A percentile compares a stretch with the other conserved stretches of the same genome.
Evolutionary conservation across 1,140 invertebrate genomes (phyloP).

Genomic region (Adoxophyes honmai): DNA sequence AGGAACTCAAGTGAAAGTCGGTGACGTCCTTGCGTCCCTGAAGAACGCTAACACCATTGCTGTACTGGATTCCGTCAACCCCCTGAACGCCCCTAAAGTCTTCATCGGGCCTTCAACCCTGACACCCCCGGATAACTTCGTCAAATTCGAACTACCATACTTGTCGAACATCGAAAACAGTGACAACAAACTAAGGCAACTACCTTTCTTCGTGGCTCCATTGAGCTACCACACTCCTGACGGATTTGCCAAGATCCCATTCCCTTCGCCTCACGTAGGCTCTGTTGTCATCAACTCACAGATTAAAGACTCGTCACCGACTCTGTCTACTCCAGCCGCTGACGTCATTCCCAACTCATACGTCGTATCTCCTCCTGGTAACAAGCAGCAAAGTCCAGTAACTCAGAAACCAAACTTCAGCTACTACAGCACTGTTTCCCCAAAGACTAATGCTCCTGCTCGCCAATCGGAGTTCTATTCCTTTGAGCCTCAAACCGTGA

Average conservation of each 20-base stretch:
- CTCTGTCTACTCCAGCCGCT: conserved; percentile 21
- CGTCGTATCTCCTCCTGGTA: conserved; percentile 28
- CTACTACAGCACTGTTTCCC: conserved; percentile 57
- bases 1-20: conserved; percentile 76
- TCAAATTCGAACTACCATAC: conserved; percentile 90
- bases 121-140: conserved; percentile 82
- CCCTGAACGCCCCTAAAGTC: conserved; percentile 81
- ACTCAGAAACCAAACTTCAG: conserved; percentile 58
- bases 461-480: conserved; percentile 60
- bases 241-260: conserved; percentile 89
- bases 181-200: conserved; percentile 83
- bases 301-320: conserved; percentile 45
- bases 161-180: conserved; percentile 85
- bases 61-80: conserved; percentile 84
- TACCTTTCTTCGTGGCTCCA: conserved; percentile 91
- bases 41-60: conserved; percentile 85
- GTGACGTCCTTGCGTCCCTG: conserved; percentile 83
- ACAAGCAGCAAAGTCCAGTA: conserved; percentile 30
- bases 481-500: conserved; percentile 61
- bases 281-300: conserved; percentile 85
- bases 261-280: conserved; percentile 90
- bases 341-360: conserved; percentile 44
- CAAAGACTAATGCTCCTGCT: conserved; percentile 38
- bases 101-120: conserved; percentile 88
- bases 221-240: conserved; percentile 87